Evolutionary conservation across 2,888 invertebrate genomes (phyloP), one percentile per base, ranked within the genome.

Genomic region (Ischnura elegans): DNA sequence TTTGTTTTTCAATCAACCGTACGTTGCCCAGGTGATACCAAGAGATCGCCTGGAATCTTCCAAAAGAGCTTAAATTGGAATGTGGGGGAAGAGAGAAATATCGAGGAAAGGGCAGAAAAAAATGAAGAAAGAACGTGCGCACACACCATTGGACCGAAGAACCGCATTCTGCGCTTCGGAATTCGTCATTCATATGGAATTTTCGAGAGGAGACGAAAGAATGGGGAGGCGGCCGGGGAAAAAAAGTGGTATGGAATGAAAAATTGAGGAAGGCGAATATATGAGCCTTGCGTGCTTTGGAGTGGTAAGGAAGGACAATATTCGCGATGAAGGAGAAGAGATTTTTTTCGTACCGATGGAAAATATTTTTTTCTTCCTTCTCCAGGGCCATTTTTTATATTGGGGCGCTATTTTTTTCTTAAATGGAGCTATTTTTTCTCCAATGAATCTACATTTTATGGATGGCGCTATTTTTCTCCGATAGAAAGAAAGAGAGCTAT

Each of bases 101-200:
- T 51, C 51, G 51, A 19, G 51, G 13, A 51, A n/a, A 51, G 51
- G 51, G 51, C 19, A 19, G 51, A 51, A 51, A 51, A 51, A 51
- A 51, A 19, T 2, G 51, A 51, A 51, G 51, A 51, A 8, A 13
- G 51, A 51, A 51, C 51, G 51, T 19, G 51, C 51, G 51, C 51
- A 51, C 51, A 51, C 51, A 51, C 4, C 13, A 51, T 13, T 1
- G 51, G 16, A 51, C 61, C 6, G 0, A 61, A 42, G n/a, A 36
- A 25, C 55, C 61, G n/a, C 61, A 90, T 90, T 90, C 61, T 66
- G 6, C n/a, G 43, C 90, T 3, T 6, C 43, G 90, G 43, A 61
- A 61, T 90, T 43, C 90, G 90, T 90, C 90, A 90, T 90, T 90
- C 66, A 43, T 55, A 90, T 90, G 90, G 43, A 90, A 90, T 90